Conservation (phyloP, 2,113 vertebrate species). For the Cacatua alba region DNA sequence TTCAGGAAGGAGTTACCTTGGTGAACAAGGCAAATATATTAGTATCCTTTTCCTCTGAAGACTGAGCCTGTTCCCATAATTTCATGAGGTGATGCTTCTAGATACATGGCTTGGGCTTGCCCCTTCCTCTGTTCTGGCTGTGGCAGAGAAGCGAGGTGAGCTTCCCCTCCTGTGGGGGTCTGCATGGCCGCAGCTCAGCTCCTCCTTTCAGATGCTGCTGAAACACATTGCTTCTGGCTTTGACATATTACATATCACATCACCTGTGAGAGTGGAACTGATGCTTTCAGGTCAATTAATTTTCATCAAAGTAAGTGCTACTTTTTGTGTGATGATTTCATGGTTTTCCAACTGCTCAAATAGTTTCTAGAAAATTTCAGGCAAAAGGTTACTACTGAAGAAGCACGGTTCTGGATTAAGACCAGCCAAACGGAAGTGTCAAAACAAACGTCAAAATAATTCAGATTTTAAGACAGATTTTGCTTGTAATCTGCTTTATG, state of each 20-base stretch:
- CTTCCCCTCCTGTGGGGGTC: background rate
- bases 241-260: background rate
- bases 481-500: background rate
- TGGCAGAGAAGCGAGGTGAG: background rate
- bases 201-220: background rate
- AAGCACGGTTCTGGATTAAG: background rate
- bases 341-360: background rate
- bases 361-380: background rate
- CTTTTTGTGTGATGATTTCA: background rate
- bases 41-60: background rate
- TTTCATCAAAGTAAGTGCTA: background rate
- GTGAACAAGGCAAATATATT: background rate
- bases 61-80: background rate
- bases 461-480: background rate
- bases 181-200: background rate
- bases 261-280: background rate
- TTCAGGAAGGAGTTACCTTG: background rate
- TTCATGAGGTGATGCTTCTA: background rate
- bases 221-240: background rate
- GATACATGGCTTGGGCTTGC: background rate
- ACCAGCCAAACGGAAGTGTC: background rate
- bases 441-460: background rate
- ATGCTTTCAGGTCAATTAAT: background rate
- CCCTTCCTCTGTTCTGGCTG: background rate
- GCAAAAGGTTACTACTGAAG: background rate